Base-by-base conservation (phyloP, 2,888 invertebrate species). In the Tetranychus piercei region DNA sequence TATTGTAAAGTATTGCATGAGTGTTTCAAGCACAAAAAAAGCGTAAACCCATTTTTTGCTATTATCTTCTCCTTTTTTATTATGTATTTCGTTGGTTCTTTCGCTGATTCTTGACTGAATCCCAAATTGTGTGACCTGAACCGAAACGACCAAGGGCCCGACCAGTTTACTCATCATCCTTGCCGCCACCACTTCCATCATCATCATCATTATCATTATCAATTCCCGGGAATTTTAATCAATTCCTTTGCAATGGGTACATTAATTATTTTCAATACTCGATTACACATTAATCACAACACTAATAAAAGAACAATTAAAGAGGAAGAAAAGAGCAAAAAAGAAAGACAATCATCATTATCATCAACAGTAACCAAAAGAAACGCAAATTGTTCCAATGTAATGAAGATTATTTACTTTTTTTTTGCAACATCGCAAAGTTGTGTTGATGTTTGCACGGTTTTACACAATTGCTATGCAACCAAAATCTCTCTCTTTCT, bases 201-300 rank as follows among this genome's bases (percentile, higher is more conserved):
- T 55, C 45, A 45, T 45, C 55, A 55, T 55, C 55, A 55, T 55
- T 55, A 55, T 55, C 55, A 15, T 15, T 15, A 55, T 55, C 55
- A 55, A 55, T 55, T 55, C 55, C 55, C 55, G 55, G 55, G 55
- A 1, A 55, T 55, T 55, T 55, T 55, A 55, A 55, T 55, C 55
- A 15, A 55, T 55, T 55, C 55, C 55, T 15, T 55, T 3, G 55
- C 55, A 55, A 55, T 55, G 55, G 15, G 55, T 55, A 55, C 9
- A 55, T 55, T 55, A 55, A 55, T 55, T 55, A 55, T 55, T 55
- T 15, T 55, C 55, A 55, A 55, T 55, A 55, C 55, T 6, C 55
- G 55, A 55, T 55, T 55, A 55, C 55, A 55, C 55, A 55, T 55
- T 55, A 55, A 55, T 55, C 55, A 55, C 55, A 55, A 55, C 55